These are phyloP conservation scores for Nomia melanderi DNA, from an alignment of 1,140 invertebrate species.

Conservation along the genomic window DNA sequence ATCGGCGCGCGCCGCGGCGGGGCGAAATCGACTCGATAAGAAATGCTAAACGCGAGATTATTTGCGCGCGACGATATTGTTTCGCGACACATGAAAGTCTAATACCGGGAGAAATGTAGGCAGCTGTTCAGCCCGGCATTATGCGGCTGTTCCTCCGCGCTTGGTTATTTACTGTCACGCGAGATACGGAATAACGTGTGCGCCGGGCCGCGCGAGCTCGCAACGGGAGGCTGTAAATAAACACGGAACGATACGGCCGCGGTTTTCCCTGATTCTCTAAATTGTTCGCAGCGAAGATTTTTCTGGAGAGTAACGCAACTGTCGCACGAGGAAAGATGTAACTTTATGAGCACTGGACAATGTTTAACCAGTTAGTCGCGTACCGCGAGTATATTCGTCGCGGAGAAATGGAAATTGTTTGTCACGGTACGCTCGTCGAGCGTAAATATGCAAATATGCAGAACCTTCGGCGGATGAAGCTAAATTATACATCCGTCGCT, in stretches of 20 bases:
- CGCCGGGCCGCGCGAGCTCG: neutral
- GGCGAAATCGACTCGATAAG: constrained; percentile 9
- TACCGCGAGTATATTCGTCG: too few relatives aligned
- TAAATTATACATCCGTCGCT: too few relatives aligned
- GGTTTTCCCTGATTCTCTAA: neutral
- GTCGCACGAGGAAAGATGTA: neutral
- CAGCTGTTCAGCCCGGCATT: neutral
- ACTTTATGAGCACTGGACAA: too few relatives aligned
- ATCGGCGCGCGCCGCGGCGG: too few relatives aligned
- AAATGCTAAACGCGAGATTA: constrained; percentile 36
- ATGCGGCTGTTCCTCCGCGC: neutral
- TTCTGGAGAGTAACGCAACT: neutral
- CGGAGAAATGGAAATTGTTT: too few relatives aligned
- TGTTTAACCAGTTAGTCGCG: too few relatives aligned
- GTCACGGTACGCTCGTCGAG: too few relatives aligned
- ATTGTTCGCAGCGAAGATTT: neutral
- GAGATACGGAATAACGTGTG: neutral
- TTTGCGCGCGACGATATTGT: constrained; percentile 39
- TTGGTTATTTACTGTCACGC: neutral
- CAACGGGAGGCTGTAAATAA: neutral
- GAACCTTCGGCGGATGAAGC: too few relatives aligned
- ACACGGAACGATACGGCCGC: neutral
- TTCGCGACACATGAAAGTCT: constrained; percentile 48
- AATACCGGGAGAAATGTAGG: constrained; percentile 7
- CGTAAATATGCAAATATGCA: too few relatives aligned